Evolutionary conservation across 2,113 vertebrate genomes (phyloP), one percentile per base, ranked within the genome.

Genomic region (Chaetodon auriga): DNA sequence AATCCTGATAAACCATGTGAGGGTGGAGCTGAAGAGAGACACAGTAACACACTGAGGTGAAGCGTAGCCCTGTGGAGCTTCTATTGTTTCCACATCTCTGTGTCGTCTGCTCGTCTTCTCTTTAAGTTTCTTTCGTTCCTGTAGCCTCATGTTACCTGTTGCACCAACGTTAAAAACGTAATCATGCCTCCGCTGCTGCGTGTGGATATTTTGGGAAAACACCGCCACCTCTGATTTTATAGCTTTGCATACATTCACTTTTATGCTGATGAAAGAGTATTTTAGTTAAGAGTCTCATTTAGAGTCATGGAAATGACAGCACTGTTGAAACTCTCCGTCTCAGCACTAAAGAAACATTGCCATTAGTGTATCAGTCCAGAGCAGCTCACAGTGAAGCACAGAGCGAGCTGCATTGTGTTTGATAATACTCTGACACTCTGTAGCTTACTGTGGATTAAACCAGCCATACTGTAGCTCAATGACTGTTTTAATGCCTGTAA

Each of bases 401-500:
- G 13, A 35, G 0, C 55, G 69, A 14, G 43, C 15, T 70, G 46
- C 0, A 12, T 21, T 64, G 43, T 75, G 76, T 23, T 25, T 30
- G 21, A 1, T 62, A 23, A 69, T 11, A 30, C 55, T 18, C 35
- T 43, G 57, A 51, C 7, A 12, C 35, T 83, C 30, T 57, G 38
- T 75, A 21, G 19, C 49, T 16, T 23, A 48, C 6, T 23, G 65
- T 61, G 54, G 25, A 41, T 74, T 45, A 54, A 66, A 54, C 51
- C 51, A 80, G 3, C 62, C 51, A 45, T n/a, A 4, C 13, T 53
- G 25, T n/a, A 45, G 38, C 75, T 76, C 51, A 14, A 30, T 74
- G 38, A 21, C 66, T 25, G n/a, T 74, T 78, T 69, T 15, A 72
- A 68, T 75, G 62, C n/a, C 43, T 68, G 12, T 73, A 18, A 43